Conservation (phyloP, 2,888 invertebrate genomes). For the Eupithecia subumbrata region DNA sequence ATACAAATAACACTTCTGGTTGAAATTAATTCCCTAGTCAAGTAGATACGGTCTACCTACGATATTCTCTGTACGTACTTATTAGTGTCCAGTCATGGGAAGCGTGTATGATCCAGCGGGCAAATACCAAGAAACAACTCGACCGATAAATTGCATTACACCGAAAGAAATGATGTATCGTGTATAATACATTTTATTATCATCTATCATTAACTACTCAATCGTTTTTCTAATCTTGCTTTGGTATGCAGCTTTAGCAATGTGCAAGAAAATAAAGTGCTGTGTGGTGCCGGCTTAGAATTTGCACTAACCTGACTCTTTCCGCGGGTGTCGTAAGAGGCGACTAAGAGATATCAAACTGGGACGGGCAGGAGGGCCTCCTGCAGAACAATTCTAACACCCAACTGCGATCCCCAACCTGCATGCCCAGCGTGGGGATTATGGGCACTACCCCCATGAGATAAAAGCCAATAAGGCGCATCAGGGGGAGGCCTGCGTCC, state of each 20-base stretch:
- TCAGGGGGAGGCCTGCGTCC: too few relatives aligned
- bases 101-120: conserved; percentile 22
- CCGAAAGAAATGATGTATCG: conserved; percentile 25
- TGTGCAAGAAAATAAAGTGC: not conserved
- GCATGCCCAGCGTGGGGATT: too few relatives aligned
- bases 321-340: too few relatives aligned
- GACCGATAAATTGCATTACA: conserved; percentile 32
- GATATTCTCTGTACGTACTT: conserved; percentile 7
- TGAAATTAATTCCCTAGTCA: not conserved
- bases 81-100: conserved; percentile 27
- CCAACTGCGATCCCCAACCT: too few relatives aligned
- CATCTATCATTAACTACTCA: not conserved
- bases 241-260: not conserved
- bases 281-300: too few relatives aligned
- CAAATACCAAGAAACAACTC: conserved; percentile 19
- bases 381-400: too few relatives aligned
- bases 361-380: too few relatives aligned
- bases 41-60: conserved; percentile 8
- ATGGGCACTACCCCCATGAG: too few relatives aligned
- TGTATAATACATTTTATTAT: conserved; percentile 16
- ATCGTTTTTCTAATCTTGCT: not conserved
- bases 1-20: too few relatives aligned
- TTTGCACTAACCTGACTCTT: too few relatives aligned
- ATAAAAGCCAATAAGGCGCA: too few relatives aligned
- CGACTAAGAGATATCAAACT: too few relatives aligned